These are phyloP conservation scores for Alcedo quadribrachys DNA, from an alignment of 2,797 vertebrate genomes.

Conservation along the genomic window DNA sequence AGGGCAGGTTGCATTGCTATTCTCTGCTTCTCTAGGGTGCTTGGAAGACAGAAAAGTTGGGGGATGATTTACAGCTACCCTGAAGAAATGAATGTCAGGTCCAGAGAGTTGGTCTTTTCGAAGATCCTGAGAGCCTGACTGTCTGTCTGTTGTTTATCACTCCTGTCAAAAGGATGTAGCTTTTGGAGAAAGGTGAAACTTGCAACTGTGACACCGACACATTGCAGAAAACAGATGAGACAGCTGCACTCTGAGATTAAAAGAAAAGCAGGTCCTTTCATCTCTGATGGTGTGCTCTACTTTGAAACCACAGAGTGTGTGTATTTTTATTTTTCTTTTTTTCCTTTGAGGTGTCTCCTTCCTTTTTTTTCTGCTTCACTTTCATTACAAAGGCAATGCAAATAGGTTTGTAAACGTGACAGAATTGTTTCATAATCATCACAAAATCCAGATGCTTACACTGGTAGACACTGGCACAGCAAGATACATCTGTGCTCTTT, in stretches of 20 bases:
- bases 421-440: not conserved
- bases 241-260: conserved; percentile 44
- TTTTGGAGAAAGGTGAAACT: conserved; percentile 38
- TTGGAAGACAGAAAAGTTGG: not conserved
- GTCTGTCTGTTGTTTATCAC: not conserved
- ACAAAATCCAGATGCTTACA: not conserved
- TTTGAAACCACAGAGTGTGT: conserved; percentile 18
- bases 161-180: conserved; percentile 4
- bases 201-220: not conserved
- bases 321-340: conserved; percentile 26
- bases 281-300: not conserved
- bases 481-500: not conserved
- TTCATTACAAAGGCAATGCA: not conserved
- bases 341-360: conserved; percentile 20
- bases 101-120: not conserved
- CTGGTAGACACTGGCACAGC: not conserved
- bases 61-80: not conserved
- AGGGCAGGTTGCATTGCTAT: not conserved
- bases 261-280: conserved; percentile 43
- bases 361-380: not conserved
- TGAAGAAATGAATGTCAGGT: not conserved
- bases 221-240: conserved; percentile 12
- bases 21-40: not conserved
- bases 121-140: not conserved
- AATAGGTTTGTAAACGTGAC: not conserved